A percentile compares a stretch with the other conserved stretches of the same genome.
These are phyloP conservation scores for Sturmia bella DNA, from an alignment of 2,888 invertebrate species.

Conservation along the genomic window DNA sequence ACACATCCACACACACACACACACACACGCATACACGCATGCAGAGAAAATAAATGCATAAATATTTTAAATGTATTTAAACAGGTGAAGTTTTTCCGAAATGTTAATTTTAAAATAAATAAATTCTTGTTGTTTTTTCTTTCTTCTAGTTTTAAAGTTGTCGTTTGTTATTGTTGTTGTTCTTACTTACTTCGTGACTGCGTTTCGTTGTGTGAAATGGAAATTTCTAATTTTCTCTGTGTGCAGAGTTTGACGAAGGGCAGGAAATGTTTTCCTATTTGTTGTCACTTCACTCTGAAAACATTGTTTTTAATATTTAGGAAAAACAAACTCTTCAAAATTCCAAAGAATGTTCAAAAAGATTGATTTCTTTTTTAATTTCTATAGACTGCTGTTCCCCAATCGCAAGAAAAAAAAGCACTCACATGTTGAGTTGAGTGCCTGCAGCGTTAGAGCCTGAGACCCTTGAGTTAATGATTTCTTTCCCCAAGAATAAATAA, in stretches of 20 bases:
- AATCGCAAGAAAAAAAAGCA: background rate
- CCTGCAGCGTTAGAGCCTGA: background rate
- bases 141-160: conserved; percentile 30
- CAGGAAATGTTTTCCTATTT: conserved; percentile 62
- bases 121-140: no score
- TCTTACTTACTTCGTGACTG: background rate
- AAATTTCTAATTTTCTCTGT: conserved; percentile 47
- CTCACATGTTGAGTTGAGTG: conserved; percentile 2
- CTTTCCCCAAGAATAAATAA: background rate
- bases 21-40: conserved; percentile 14
- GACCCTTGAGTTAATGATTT: conserved; percentile 5
- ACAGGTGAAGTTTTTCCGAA: conserved; percentile 70
- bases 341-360: conserved; percentile 51
- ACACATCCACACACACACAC: background rate
- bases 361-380: conserved; percentile 60
- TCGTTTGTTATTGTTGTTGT: conserved; percentile 15
- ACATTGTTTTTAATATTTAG: conserved; percentile 45
- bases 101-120: conserved; percentile 55
- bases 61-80: conserved; percentile 66
- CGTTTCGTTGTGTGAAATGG: conserved; percentile 58
- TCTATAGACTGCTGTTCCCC: conserved; percentile 4
- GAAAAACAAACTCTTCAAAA: conserved; percentile 23
- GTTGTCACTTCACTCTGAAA: conserved; percentile 53
- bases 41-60: conserved; percentile 17
- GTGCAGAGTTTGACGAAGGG: conserved; percentile 3